Evolutionary conservation across 1,140 invertebrate genomes (phyloP).

Genomic region (Temnothorax curvispinosus): DNA sequence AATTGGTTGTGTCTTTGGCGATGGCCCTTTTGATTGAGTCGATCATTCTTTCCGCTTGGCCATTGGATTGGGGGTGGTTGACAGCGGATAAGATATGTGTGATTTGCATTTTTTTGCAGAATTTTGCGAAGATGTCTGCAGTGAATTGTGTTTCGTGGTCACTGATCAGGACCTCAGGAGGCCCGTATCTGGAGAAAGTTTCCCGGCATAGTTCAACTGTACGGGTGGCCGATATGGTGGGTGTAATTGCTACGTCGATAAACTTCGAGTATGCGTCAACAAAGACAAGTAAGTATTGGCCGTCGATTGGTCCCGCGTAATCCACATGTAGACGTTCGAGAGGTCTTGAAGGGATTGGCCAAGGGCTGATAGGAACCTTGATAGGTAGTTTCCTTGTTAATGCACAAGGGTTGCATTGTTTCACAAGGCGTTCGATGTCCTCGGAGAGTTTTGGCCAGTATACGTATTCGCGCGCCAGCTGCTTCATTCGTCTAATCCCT

Average conservation of each 20-base stretch:
- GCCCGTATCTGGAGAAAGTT: background rate
- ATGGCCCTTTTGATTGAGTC: background rate
- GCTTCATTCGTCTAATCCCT: background rate
- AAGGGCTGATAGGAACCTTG: background rate
- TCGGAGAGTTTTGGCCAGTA: background rate
- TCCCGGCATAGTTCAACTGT: background rate
- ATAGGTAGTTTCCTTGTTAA: background rate
- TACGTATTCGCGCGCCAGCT: background rate
- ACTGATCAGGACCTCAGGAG: background rate
- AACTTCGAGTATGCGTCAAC: background rate
- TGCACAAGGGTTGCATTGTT: background rate
- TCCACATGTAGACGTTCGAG: background rate
- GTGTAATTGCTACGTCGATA: background rate
- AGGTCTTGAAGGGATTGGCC: background rate
- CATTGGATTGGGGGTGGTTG: constrained; percentile 8
- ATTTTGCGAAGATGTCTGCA: background rate
- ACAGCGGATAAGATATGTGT: background rate
- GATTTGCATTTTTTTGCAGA: constrained; percentile 4
- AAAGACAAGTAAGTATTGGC: background rate
- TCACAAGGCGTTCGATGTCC: background rate
- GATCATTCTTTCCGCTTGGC: constrained; percentile 11
- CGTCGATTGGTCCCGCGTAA: background rate
- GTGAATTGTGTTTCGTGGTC: background rate
- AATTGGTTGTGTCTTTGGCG: background rate
- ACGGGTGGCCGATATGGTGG: background rate